A percentile compares a stretch with the other conserved stretches of the same genome.
Conservation (phyloP, 92 coral and sea anemone genomes). For the Epizoanthus illoricatus region DNA sequence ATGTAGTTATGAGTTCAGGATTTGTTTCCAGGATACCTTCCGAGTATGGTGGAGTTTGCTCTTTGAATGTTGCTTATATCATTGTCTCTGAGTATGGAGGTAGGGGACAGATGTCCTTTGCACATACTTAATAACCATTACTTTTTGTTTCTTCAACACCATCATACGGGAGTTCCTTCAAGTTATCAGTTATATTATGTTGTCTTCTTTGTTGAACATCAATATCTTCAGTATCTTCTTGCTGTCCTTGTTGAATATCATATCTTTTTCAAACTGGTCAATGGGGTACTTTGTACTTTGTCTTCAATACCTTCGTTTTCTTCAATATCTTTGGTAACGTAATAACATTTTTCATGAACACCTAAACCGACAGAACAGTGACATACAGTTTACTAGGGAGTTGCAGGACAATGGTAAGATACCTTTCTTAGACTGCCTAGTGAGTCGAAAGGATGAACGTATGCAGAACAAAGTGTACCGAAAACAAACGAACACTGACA, state of each 20-base stretch:
- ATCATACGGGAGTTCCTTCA: neutral
- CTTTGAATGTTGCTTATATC: neutral
- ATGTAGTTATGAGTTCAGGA: neutral
- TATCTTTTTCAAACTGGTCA: neutral
- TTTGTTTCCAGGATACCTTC: neutral
- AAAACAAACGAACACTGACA: too few species aligned
- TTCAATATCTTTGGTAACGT: neutral
- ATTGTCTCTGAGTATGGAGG: neutral
- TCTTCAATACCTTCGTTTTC: neutral
- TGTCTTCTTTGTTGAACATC: neutral
- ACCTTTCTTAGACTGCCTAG: too few species aligned
- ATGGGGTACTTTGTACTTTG: neutral
- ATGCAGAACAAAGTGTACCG: too few species aligned
- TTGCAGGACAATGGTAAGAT: too few species aligned
- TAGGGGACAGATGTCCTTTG: neutral
- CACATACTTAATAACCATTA: neutral
- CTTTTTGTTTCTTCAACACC: neutral
- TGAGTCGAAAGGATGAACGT: too few species aligned
- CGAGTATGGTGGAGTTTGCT: neutral
- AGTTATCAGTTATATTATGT: neutral
- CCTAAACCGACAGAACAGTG: too few species aligned
- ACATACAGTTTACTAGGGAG: too few species aligned
- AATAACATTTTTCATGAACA: too few species aligned
- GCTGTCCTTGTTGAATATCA: neutral
- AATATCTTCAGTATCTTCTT: neutral